phyloP scores from a whole-genome alignment of 2,888 invertebrate species.

The Tachina fera region DNA sequence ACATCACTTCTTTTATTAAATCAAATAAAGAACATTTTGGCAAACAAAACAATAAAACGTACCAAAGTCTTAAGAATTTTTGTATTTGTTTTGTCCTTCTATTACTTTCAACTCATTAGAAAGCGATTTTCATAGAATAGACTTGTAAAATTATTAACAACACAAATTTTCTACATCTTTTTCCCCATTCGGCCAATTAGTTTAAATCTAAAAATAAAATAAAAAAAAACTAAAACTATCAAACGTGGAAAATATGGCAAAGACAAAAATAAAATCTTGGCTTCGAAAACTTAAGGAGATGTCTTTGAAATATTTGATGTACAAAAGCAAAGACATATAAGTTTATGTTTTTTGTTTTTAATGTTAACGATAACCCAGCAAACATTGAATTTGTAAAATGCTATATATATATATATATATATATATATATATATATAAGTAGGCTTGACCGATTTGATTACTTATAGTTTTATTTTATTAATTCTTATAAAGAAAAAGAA shows the following conservation, averaged over 20 bases:
- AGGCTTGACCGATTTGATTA: too few relatives aligned
- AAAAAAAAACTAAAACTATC: conserved; percentile 41
- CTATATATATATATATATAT: too few relatives aligned
- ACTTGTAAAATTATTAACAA: conserved; percentile 1
- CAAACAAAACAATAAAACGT: not conserved
- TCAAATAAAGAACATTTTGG: not conserved
- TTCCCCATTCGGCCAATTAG: conserved; percentile 68
- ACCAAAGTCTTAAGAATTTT: conserved; percentile 23
- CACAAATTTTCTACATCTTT: not conserved
- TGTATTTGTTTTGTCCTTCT: conserved; percentile 2
- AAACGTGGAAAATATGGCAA: conserved; percentile 20
- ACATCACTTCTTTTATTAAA: not conserved
- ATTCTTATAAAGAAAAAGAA: too few relatives aligned
- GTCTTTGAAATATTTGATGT: conserved; percentile 35
- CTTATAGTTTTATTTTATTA: too few relatives aligned
- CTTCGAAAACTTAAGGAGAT: conserved; percentile 28
- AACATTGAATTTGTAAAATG: not conserved
- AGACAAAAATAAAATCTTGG: conserved; percentile 33
- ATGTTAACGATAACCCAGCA: conserved; percentile 1
- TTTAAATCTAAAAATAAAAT: conserved; percentile 57
- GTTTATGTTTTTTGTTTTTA: conserved; percentile 28
- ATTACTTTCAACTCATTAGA: not conserved
- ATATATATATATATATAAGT: too few relatives aligned
- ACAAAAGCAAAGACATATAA: conserved; percentile 20
- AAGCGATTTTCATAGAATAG: conserved; percentile 1